These are phyloP conservation scores for Pangasius macronema DNA, from an alignment of 2,797 vertebrate genomes.

Conservation along the genomic window DNA sequence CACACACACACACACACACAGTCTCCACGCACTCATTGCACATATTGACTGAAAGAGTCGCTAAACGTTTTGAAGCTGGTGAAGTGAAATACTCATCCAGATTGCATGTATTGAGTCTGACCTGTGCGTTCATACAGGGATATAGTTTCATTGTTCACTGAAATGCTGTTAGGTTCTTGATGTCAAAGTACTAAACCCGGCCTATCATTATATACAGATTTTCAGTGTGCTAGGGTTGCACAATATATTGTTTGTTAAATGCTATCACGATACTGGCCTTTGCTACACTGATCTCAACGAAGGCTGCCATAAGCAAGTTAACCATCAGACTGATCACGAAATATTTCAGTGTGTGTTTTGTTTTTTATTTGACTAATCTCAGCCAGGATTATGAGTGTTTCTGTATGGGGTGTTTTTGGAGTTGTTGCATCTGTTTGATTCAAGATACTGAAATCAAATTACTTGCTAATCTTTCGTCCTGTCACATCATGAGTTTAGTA, in stretches of 20 bases:
- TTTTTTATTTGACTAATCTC: too few species aligned
- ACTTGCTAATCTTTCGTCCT: background rate
- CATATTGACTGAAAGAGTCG: conserved; percentile 11
- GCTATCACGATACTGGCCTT: background rate
- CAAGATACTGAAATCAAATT: background rate
- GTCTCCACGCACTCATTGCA: background rate
- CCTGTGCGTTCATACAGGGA: background rate
- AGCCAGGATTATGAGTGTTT: background rate
- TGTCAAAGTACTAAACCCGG: background rate
- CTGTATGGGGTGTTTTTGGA: background rate
- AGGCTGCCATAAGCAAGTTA: background rate
- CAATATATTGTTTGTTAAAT: background rate
- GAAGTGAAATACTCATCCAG: conserved; percentile 15
- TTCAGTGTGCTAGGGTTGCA: background rate
- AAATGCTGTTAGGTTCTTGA: background rate
- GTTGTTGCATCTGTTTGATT: background rate
- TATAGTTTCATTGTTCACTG: background rate
- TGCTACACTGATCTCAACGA: background rate
- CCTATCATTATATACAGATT: background rate
- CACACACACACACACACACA: conserved; percentile 1
- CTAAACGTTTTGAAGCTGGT: background rate
- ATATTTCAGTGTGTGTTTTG: background rate
- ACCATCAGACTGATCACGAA: background rate
- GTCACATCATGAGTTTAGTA: background rate
- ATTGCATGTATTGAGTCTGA: background rate